A percentile compares a stretch with the other conserved stretches of the same genome.
phyloP scores from a whole-genome alignment of 2,888 invertebrate genomes.

The Melanophora roralis region DNA sequence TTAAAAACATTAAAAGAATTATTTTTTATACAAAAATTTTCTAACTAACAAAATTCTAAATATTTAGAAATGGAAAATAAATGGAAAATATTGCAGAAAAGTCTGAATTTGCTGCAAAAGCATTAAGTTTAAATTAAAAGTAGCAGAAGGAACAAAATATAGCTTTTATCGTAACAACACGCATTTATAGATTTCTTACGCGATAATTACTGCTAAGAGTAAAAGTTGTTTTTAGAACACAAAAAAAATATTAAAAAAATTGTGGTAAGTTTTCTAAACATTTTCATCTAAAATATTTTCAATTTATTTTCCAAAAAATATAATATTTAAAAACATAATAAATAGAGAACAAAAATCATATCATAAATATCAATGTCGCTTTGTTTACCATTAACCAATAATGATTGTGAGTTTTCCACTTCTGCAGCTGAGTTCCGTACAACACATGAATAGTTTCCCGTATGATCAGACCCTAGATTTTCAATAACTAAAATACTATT shows the following conservation, averaged over 20 bases:
- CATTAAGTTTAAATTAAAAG: too few species aligned
- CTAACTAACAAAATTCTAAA: slow-evolving; percentile 55
- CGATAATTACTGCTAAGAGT: too few species aligned
- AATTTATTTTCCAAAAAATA: slow-evolving; percentile 8
- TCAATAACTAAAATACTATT: slow-evolving; percentile 88
- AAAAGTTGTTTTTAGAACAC: too few species aligned
- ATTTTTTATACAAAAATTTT: slow-evolving; percentile 7
- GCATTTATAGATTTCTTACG: too few species aligned
- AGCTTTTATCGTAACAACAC: too few species aligned
- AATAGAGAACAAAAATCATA: slow-evolving; percentile 22
- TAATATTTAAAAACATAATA: slow-evolving; percentile 28
- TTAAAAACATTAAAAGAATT: slow-evolving; percentile 37
- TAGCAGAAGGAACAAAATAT: too few species aligned
- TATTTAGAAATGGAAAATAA: slow-evolving; percentile 44
- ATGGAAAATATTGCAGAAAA: slow-evolving; percentile 36
- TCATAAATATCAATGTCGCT: too few species aligned
- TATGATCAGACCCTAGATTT: slow-evolving; percentile 85
- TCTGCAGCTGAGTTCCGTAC: slow-evolving; percentile 85
- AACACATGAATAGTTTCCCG: slow-evolving; percentile 87
- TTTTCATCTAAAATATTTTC: background rate
- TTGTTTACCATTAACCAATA: slow-evolving; percentile 87
- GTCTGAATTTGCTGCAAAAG: too few species aligned
- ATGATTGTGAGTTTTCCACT: slow-evolving; percentile 84
- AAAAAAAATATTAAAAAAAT: too few species aligned
- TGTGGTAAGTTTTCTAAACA: too few species aligned